Conservation (phyloP, 1,140 invertebrate genomes). For the Stegodyphus mimosarum region DNA sequence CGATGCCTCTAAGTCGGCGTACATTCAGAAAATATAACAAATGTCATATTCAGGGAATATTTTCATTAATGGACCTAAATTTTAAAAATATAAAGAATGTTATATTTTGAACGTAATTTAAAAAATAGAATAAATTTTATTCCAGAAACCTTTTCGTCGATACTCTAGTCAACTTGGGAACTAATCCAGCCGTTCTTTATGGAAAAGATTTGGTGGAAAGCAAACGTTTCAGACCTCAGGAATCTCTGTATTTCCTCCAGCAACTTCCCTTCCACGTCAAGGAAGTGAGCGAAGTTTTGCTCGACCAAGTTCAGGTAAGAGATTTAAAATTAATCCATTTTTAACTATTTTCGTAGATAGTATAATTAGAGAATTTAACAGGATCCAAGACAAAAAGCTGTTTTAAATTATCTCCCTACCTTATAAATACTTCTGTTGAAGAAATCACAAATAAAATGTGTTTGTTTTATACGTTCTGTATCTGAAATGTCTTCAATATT, state of each 20-base stretch:
- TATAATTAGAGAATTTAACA: too few species aligned
- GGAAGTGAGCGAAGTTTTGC: constrained; percentile 25
- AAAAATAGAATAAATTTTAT: background rate
- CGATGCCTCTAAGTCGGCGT: too few species aligned
- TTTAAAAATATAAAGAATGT: background rate
- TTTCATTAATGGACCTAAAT: background rate
- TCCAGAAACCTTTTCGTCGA: constrained; percentile 56
- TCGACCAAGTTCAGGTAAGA: constrained; percentile 40
- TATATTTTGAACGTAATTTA: background rate
- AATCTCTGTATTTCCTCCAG: constrained; percentile 35
- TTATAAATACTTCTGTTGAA: too few species aligned
- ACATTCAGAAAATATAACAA: too few species aligned
- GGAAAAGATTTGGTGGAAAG: constrained; percentile 47
- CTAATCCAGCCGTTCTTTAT: constrained; percentile 48
- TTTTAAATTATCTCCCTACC: too few species aligned
- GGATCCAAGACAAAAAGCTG: too few species aligned
- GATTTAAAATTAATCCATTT: too few species aligned
- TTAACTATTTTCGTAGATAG: too few species aligned
- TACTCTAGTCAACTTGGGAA: constrained; percentile 18
- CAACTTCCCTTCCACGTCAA: constrained; percentile 44
- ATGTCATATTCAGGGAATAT: too few species aligned
- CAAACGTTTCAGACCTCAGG: background rate
- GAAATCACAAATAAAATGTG: too few species aligned
- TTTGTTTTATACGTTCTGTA: too few species aligned
- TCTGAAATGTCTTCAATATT: too few species aligned